Conservation (phyloP, 2,888 invertebrate genomes). For the Agonopterix alstromeriana region DNA sequence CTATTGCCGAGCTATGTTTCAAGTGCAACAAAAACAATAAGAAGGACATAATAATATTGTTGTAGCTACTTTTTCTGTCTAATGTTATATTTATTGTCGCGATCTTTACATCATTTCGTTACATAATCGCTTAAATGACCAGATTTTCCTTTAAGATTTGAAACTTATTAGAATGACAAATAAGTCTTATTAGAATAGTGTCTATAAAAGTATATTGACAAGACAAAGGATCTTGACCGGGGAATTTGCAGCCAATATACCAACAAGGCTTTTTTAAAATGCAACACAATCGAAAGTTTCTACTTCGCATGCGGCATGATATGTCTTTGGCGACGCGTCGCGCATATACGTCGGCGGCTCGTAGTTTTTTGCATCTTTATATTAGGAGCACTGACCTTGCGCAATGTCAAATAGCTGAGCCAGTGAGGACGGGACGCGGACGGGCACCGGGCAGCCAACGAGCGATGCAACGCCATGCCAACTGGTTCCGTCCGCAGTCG, state of each 20-base stretch:
- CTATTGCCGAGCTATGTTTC: slow-evolving; percentile 1
- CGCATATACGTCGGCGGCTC: slow-evolving; percentile 29
- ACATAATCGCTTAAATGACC: background rate
- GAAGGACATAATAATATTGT: slow-evolving; percentile 15
- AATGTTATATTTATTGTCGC: slow-evolving; percentile 11
- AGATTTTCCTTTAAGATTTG: background rate
- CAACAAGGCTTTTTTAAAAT: slow-evolving; percentile 35
- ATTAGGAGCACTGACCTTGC: slow-evolving; percentile 75
- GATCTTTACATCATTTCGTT: slow-evolving; percentile 12
- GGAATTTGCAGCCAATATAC: slow-evolving; percentile 20
- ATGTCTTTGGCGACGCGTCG: slow-evolving; percentile 34
- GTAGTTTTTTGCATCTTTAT: slow-evolving; percentile 65
- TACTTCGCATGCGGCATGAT: slow-evolving; percentile 50
- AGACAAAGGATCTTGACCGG: slow-evolving; percentile 37
- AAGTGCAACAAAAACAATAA: slow-evolving; percentile 9
- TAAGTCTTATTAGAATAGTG: slow-evolving; percentile 21
- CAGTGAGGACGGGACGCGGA: slow-evolving; percentile 26
- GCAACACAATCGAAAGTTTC: slow-evolving; percentile 64
- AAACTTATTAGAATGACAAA: too few species aligned
- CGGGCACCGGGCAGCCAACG: slow-evolving; percentile 35
- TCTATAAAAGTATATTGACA: slow-evolving; percentile 13
- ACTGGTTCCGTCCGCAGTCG: slow-evolving; percentile 37
- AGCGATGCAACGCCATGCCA: slow-evolving; percentile 35
- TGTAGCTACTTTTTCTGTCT: slow-evolving; percentile 9
- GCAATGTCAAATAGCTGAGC: slow-evolving; percentile 72